phyloP scores from a whole-genome alignment of 2,113 vertebrate species.

The Anguilla rostrata region DNA sequence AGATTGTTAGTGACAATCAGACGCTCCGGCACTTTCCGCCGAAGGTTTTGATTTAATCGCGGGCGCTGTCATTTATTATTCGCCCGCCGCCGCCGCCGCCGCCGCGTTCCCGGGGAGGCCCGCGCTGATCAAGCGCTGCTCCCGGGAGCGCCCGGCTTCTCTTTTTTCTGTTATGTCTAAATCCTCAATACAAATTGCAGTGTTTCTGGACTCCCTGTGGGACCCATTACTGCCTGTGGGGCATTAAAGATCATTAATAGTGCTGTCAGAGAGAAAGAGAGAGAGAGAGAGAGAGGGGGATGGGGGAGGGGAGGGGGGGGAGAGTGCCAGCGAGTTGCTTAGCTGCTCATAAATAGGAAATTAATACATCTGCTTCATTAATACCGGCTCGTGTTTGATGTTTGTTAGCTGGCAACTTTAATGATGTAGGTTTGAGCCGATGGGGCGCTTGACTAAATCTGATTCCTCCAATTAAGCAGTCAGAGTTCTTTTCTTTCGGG shows the following conservation, averaged over 20 bases:
- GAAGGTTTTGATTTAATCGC: conserved; percentile 91
- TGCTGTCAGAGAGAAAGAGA: conserved; percentile 84
- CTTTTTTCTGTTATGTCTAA: conserved; percentile 82
- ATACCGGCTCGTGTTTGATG: conserved; percentile 83
- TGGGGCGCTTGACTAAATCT: conserved; percentile 78
- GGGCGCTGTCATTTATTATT: conserved; percentile 87
- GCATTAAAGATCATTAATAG: conserved; percentile 99
- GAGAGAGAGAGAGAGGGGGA: conserved; percentile 34
- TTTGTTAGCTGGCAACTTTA: conserved; percentile 89
- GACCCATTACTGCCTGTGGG: conserved; percentile 98
- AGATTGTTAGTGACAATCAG: conserved; percentile 90
- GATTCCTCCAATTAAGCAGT: conserved; percentile 83
- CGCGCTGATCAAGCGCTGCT: conserved; percentile 81
- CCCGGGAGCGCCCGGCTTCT: conserved; percentile 63
- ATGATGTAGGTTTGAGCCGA: conserved; percentile 83
- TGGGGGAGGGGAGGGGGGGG: conserved; percentile 49
- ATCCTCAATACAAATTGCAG: conserved; percentile 99
- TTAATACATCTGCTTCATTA: conserved; percentile 95
- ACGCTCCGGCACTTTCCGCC: conserved; percentile 78
- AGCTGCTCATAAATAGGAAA: conserved; percentile 91
- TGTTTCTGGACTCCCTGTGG: conserved; percentile 95
- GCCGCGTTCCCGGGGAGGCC: conserved; percentile 75
- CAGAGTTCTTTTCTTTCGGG: conserved; percentile 76
- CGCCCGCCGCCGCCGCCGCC: no score
- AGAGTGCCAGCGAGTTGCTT: conserved; percentile 77